Evolutionary conservation across 2,888 invertebrate genomes (phyloP), one percentile per base, ranked within the genome.

Genomic region (Calameuta idolon): DNA sequence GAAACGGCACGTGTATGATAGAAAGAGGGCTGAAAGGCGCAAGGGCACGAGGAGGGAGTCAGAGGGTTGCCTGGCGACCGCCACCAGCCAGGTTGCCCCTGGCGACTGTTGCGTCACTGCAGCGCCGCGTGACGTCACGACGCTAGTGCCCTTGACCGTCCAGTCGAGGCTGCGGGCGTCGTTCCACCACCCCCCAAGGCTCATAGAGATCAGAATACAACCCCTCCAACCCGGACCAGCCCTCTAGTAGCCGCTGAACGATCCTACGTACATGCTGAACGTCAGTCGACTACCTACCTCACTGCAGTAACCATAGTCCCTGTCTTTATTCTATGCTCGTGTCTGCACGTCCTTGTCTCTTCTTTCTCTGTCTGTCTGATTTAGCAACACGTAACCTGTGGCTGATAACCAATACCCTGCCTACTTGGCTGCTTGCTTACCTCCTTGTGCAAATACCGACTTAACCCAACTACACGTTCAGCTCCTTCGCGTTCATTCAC

Each of bases 31-130:
- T 12, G 69, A 75, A 12, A 75, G 23, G 75, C 40, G 73, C 33
- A 30, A 34, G 76, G 77, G 79, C 35, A 55, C 69, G 75, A 34
- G 77, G 76, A 73, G 76, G 73, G 78, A 77, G 79, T 76, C 78
- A 83, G 82, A 86, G 87, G 86, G 89, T 89, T 89, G 88, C 89
- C 86, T 84, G 83, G 87, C 87, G 83, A 89, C 87, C 85, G 77
- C 86, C 84, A 83, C 83, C 83, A 81, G 84, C 84, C 77, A 82
- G 85, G 89, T 90, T 89, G 87, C 89, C 88, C 88, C 84, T 88
- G 87, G 85, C 87, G 87, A 90, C 90, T 85, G 84, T 90, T 90
- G 89, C 90, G 90, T 90, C 90, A 90, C 87, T 89, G 89, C 88
- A 87, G 88, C 88, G 87, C 81, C 86, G 84, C 82, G 85, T 89